Evolutionary conservation across 1,140 invertebrate genomes (phyloP), one percentile per base, ranked within the genome.

Genomic region (Hesperophylax magnus): DNA sequence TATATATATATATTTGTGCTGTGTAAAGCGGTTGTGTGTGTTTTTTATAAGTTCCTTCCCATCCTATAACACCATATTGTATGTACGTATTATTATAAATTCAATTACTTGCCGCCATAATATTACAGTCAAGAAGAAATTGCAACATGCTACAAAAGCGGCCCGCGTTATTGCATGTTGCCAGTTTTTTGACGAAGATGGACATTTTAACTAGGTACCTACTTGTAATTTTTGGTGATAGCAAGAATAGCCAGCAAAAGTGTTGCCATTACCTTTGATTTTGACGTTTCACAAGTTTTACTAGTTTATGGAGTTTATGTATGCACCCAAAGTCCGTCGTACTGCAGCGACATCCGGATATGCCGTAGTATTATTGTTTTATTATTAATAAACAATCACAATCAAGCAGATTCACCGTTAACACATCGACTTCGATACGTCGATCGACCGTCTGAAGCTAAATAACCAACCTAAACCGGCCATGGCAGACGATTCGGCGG

Each of bases 401-500:
- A n/a, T 24, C 47, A 22, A 14, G 9, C 22, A 31, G 3, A 53
- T 53, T 27, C 24, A 72, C 39, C 69, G 20, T 72, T 27, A 24
- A 15, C 27, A 7, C 20, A 11, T 72, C n/a, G 6, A n/a, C 31
- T 74, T 18, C 18, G n/a, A n/a, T n/a, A 24, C 18, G 7, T 20
- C 47, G 4, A 22, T n/a, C 14, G 5, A 27, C 52, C 54, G 18
- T 24, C 17, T 74, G 6, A 31, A 74, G 47, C 71, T 9, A 53
- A 60, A 17, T 18, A 60, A 39, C 60, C 39, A 2, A 11, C 56
- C 4, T 31, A 52, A 56, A 60, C 52, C 78, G 31, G 47, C 58
- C 39, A 80, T 80, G 78, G 78, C 78, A 75, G 78, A 54, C 60
- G 71, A 65, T 47, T 76, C 24, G 34, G 56, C 31, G 18, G 61